phyloP scores from a whole-genome alignment of 2,113 vertebrate species.

The Alosa alosa region DNA sequence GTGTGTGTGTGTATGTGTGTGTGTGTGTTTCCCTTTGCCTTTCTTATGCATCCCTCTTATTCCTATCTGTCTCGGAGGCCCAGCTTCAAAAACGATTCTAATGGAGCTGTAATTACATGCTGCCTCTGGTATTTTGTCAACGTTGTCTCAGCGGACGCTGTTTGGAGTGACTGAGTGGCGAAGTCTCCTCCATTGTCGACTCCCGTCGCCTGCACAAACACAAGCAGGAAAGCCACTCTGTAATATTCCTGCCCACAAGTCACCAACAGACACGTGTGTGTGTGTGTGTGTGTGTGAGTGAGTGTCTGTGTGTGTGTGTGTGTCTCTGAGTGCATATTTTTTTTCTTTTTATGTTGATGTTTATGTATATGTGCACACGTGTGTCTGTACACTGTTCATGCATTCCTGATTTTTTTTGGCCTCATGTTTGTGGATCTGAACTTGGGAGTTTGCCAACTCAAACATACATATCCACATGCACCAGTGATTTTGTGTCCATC shows the following conservation, averaged over 20 bases:
- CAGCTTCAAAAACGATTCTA: slow-evolving; percentile 38
- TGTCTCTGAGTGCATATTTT: background rate
- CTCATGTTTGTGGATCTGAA: background rate
- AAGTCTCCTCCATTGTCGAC: slow-evolving; percentile 43
- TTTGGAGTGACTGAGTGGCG: slow-evolving; percentile 29
- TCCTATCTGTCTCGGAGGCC: background rate
- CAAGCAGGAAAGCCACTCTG: slow-evolving; percentile 23
- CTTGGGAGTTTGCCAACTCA: background rate
- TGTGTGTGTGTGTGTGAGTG: slow-evolving; percentile 25
- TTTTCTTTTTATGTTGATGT: background rate
- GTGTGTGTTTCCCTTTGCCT: background rate
- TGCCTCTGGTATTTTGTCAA: slow-evolving; percentile 49
- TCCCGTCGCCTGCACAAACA: slow-evolving; percentile 28
- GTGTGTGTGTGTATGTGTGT: background rate
- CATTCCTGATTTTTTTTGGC: background rate
- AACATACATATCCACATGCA: background rate
- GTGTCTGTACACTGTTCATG: background rate
- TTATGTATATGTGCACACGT: background rate
- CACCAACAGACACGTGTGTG: slow-evolving; percentile 41
- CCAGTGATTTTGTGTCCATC: background rate
- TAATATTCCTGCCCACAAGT: slow-evolving; percentile 24
- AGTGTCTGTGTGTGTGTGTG: background rate
- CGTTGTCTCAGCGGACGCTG: slow-evolving; percentile 28
- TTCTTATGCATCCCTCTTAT: background rate
- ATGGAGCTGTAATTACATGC: slow-evolving; percentile 45